phyloP scores from a whole-genome alignment of 2,888 invertebrate species.

The Odontothrips loti region DNA sequence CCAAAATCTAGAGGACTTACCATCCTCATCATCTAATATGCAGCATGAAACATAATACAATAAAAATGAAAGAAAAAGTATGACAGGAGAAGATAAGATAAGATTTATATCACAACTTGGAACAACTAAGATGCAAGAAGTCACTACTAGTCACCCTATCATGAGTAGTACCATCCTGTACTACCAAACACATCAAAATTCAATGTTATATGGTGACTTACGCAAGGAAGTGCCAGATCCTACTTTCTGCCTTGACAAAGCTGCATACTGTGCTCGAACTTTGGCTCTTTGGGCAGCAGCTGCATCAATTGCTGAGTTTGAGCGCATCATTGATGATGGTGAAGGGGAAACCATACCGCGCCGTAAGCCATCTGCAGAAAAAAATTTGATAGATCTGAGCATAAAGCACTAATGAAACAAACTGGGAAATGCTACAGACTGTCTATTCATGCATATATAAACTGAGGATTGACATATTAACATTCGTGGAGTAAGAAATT shows the following conservation, averaged over 20 bases:
- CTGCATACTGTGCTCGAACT: slow-evolving; percentile 76
- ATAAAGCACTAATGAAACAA: background rate
- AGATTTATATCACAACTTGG: background rate
- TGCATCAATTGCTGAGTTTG: slow-evolving; percentile 90
- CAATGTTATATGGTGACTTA: slow-evolving; percentile 52
- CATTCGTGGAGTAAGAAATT: background rate
- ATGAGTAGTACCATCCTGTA: too few relatives aligned
- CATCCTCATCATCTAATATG: slow-evolving; percentile 13
- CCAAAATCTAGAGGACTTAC: slow-evolving; percentile 25
- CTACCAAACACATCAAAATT: background rate
- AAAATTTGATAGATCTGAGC: background rate
- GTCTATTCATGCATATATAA: background rate
- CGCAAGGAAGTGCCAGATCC: slow-evolving; percentile 63
- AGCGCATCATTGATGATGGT: slow-evolving; percentile 43
- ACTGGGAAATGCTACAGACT: slow-evolving; percentile 27
- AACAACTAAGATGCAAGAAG: too few relatives aligned
- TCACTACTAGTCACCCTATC: background rate
- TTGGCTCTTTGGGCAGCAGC: slow-evolving; percentile 86
- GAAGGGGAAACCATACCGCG: slow-evolving; percentile 32
- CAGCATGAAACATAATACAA: slow-evolving; percentile 31
- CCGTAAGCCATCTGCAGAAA: slow-evolving; percentile 33
- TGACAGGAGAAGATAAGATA: background rate
- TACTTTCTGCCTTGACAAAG: slow-evolving; percentile 71
- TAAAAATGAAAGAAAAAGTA: slow-evolving; percentile 30
- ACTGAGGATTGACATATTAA: background rate